Percentiles rank a stretch among this genome's conserved stretches.
Evolutionary conservation across 1,140 invertebrate species (phyloP).

Genomic region (Sycophaga agraensis): DNA sequence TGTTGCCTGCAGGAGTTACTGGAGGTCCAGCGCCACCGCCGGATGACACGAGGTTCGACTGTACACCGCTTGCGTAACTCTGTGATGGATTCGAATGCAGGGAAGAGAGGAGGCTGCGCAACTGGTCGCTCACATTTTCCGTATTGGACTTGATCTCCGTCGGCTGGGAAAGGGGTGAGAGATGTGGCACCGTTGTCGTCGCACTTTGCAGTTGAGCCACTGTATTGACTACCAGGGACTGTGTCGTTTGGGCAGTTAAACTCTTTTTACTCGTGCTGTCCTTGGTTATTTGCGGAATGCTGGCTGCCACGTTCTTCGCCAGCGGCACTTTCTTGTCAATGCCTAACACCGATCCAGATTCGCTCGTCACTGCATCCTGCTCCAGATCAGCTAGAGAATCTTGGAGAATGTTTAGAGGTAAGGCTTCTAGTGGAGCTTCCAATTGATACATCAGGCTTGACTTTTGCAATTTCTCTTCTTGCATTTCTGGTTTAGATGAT

Average conservation of each 20-base stretch:
- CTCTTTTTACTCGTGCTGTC: constrained; percentile 4
- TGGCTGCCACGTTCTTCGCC: neutral
- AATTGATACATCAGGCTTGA: constrained; percentile 50
- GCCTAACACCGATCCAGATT: neutral
- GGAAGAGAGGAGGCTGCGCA: constrained; percentile 57
- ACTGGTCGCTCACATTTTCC: constrained; percentile 68
- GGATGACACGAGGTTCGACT: constrained; percentile 46
- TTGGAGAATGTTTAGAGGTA: constrained; percentile 53
- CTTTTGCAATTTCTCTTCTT: constrained; percentile 47
- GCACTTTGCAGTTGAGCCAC: constrained; percentile 46
- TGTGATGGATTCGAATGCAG: constrained; percentile 48
- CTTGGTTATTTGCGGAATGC: neutral
- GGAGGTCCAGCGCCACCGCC: neutral
- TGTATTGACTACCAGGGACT: constrained; percentile 35
- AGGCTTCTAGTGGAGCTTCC: constrained; percentile 48
- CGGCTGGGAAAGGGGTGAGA: constrained; percentile 70
- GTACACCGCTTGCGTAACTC: constrained; percentile 41
- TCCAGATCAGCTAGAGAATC: constrained; percentile 51
- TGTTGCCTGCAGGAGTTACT: neutral
- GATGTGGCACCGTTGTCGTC: constrained; percentile 61
- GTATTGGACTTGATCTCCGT: constrained; percentile 71
- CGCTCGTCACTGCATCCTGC: constrained; percentile 38
- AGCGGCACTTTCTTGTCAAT: neutral
- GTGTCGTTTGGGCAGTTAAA: neutral
- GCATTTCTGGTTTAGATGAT: constrained; percentile 55